Conservation (phyloP, 1,140 invertebrate species). For the Polypedilum pembai region DNA sequence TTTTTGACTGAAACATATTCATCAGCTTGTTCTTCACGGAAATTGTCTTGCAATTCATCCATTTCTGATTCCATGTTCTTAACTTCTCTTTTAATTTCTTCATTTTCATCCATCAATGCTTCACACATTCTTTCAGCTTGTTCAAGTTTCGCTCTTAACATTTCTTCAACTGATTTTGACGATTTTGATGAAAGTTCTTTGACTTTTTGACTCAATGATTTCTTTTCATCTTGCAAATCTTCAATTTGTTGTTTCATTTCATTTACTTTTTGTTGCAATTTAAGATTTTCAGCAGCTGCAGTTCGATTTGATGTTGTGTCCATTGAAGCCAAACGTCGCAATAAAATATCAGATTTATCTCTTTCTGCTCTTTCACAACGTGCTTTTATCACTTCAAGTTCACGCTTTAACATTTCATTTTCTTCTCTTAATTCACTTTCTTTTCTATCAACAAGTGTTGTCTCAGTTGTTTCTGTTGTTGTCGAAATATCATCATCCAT, state of each 20-base stretch:
- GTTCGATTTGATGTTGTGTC: constrained; percentile 65
- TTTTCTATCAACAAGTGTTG: constrained; percentile 44
- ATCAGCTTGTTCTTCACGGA: constrained; percentile 94
- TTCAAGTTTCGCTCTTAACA: constrained; percentile 68
- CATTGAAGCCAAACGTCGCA: constrained; percentile 64
- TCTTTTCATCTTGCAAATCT: constrained; percentile 74
- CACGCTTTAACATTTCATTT: constrained; percentile 55
- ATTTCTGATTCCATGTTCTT: constrained; percentile 91
- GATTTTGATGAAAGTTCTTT: constrained; percentile 64
- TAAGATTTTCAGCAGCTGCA: constrained; percentile 59
- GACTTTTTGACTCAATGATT: constrained; percentile 59
- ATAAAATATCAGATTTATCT: constrained; percentile 78
- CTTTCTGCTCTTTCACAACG: constrained; percentile 72
- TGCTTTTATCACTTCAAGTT: constrained; percentile 51
- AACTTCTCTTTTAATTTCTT: constrained; percentile 89
- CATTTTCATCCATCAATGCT: constrained; percentile 93
- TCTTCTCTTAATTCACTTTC: constrained; percentile 51
- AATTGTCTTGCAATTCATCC: constrained; percentile 96
- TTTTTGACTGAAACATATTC: constrained; percentile 92
- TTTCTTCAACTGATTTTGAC: constrained; percentile 47
- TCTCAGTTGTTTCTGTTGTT: constrained; percentile 44
- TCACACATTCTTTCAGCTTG: constrained; percentile 84
- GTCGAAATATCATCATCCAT: constrained; percentile 46
- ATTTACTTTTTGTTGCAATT: constrained; percentile 72
- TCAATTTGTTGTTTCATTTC: constrained; percentile 70